Percentiles rank a stretch among this genome's conserved stretches.
phyloP scores from a whole-genome alignment of 2,113 vertebrate species.

The Heterochromis multidens region DNA sequence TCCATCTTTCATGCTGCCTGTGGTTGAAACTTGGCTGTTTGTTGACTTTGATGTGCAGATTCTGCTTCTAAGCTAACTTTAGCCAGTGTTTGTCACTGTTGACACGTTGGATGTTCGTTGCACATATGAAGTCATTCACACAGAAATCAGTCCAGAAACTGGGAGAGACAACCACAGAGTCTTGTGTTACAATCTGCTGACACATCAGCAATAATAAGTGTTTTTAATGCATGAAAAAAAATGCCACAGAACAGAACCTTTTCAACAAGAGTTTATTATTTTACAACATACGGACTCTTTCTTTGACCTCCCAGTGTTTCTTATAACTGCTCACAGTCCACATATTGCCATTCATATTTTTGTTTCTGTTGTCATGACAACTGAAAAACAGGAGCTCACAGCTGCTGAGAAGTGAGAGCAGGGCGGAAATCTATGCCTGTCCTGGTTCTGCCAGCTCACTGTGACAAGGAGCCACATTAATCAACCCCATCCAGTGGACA shows the following conservation, averaged over 20 bases:
- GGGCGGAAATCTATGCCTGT: conserved; percentile 21
- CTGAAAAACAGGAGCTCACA: not conserved
- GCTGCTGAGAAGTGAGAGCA: not conserved
- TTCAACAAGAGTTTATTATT: not conserved
- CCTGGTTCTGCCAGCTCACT: conserved; percentile 67
- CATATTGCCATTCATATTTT: not conserved
- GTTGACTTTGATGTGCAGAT: not conserved
- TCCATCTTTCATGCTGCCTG: not conserved
- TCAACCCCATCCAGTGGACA: conserved; percentile 53
- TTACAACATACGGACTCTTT: not conserved
- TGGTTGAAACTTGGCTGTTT: not conserved
- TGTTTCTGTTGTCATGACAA: not conserved
- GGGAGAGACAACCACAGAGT: not conserved
- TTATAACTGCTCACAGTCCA: not conserved
- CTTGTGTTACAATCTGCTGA: not conserved
- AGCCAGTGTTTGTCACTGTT: not conserved
- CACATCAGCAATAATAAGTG: not conserved
- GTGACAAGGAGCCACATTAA: conserved; percentile 63
- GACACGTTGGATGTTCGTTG: not conserved
- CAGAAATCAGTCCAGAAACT: rapidly evolving
- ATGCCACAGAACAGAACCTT: no score
- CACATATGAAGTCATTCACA: not conserved
- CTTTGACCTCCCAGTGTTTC: not conserved
- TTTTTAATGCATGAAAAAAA: not conserved
- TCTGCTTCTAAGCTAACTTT: not conserved